phyloP scores from a whole-genome alignment of 2,797 vertebrate species.

The Clarias laeviceps region DNA sequence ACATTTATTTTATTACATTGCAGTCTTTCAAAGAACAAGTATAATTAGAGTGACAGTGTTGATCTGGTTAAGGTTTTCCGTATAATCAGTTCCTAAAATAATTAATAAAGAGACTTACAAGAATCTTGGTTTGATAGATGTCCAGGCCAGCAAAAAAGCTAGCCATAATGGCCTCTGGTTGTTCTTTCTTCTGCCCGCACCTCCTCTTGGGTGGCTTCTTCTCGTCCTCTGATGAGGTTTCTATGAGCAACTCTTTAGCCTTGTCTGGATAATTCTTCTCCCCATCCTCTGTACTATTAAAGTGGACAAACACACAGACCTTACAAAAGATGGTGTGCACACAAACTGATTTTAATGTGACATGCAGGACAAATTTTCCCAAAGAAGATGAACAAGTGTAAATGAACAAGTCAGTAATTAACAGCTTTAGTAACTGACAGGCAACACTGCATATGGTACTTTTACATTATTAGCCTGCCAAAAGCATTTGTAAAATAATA shows the following conservation, averaged over 20 bases:
- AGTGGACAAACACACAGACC: constrained; percentile 19
- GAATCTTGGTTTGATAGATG: constrained; percentile 93
- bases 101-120: constrained; percentile 75
- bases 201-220: constrained; percentile 81
- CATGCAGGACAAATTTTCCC: not conserved
- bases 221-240: constrained; percentile 71
- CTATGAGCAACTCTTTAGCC: constrained; percentile 73
- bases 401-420: not conserved
- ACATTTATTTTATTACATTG: constrained; percentile 39
- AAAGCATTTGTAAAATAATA: not conserved
- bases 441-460: not conserved
- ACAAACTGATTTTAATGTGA: not conserved
- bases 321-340: not conserved
- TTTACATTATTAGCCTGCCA: not conserved
- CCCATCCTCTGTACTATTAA: constrained; percentile 85
- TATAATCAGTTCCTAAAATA: not conserved
- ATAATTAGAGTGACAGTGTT: not conserved
- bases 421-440: not conserved
- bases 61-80: not conserved
- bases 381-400: not conserved
- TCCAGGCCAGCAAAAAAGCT: constrained; percentile 93
- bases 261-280: constrained; percentile 91
- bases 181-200: constrained; percentile 81
- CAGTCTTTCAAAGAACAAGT: not conserved
- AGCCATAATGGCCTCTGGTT: constrained; percentile 88